Evolutionary conservation across 2,888 invertebrate species (phyloP).

Genomic region (Pyrgus malvae): DNA sequence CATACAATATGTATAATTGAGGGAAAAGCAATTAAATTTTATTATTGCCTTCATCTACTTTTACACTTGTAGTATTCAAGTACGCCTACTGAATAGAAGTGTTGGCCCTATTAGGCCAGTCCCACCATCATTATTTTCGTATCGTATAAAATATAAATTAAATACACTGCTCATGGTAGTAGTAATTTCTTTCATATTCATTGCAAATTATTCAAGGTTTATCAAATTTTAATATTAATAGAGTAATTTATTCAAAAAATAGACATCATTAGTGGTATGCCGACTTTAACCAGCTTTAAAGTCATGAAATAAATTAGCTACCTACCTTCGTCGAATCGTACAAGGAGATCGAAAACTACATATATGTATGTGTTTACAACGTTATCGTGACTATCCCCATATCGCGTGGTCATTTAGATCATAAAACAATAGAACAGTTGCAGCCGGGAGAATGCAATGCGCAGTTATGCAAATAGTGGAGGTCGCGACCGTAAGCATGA

Average conservation of each 20-base stretch:
- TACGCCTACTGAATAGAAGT: no score
- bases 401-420: constrained; percentile 80
- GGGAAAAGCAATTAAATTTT: no score
- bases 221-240: not conserved
- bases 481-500: constrained; percentile 79
- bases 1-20: no score
- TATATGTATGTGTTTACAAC: constrained; percentile 65
- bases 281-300: not conserved
- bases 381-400: constrained; percentile 74
- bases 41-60: no score
- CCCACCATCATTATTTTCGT: no score
- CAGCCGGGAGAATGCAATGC: constrained; percentile 72
- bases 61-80: no score
- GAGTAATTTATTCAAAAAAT: no score
- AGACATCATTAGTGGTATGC: not conserved
- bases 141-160: no score
- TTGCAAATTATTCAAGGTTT: no score
- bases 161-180: no score
- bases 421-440: constrained; percentile 81
- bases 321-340: constrained; percentile 35
- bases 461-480: constrained; percentile 77
- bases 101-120: no score
- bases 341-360: constrained; percentile 49
- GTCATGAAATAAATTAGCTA: constrained; percentile 18
- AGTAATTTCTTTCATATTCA: no score